Evolutionary conservation across 2,797 vertebrate genomes (phyloP).

Genomic region (Anguilla obscura): DNA sequence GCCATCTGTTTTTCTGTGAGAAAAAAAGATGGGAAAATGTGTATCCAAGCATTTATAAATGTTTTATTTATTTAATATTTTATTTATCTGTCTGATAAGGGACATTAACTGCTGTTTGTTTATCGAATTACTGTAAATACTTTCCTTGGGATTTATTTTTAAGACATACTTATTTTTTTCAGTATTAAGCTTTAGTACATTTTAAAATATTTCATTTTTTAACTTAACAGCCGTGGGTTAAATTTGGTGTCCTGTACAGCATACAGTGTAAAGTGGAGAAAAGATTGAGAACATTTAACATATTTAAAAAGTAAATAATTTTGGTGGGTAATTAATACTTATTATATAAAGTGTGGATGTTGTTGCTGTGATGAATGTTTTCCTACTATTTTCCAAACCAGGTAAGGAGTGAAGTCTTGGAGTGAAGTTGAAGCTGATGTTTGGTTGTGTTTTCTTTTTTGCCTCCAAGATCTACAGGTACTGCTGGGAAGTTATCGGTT

Average conservation of each 20-base stretch:
- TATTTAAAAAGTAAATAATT: background rate
- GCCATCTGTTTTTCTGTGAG: conserved; percentile 13
- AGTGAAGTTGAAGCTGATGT: background rate
- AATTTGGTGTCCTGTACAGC: background rate
- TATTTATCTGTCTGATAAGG: background rate
- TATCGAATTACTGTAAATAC: background rate
- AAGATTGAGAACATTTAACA: background rate
- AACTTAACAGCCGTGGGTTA: background rate
- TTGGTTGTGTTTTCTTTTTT: background rate
- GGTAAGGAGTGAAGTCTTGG: background rate
- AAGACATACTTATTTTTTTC: conserved; percentile 2
- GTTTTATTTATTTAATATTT: background rate
- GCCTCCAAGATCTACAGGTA: conserved; percentile 37
- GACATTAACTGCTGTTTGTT: background rate
- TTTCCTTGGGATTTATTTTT: background rate
- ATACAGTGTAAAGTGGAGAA: background rate
- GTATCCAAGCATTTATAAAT: conserved; percentile 5
- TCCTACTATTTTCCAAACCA: background rate
- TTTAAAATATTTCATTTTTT: conserved; percentile 7
- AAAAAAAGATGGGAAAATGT: background rate
- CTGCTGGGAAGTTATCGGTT: conserved; percentile 36
- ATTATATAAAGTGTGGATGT: background rate
- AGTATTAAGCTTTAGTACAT: background rate
- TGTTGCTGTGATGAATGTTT: background rate
- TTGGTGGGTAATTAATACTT: background rate